Evolutionary conservation across 2,797 vertebrate species (phyloP).

Genomic region (Fratercula arctica): DNA sequence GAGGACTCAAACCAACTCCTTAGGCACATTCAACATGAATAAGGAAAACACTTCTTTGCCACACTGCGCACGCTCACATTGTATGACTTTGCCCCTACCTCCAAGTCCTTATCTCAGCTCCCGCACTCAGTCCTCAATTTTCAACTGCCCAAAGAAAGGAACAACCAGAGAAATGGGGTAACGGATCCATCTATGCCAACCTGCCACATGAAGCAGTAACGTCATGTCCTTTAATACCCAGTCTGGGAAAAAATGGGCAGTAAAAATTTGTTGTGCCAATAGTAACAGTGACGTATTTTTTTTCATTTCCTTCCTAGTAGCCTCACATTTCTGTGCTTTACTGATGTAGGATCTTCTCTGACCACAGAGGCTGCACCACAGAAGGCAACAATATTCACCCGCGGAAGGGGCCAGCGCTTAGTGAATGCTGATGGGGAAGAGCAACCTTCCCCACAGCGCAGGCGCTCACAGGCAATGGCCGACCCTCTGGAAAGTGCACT

Average conservation of each 20-base stretch:
- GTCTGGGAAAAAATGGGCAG: fast-evolving
- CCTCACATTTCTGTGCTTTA: not conserved
- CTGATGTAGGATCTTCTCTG: not conserved
- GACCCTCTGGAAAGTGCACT: not conserved
- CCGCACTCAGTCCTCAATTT: fast-evolving
- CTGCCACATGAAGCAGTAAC: not conserved
- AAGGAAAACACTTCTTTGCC: not conserved
- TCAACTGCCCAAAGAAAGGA: not conserved
- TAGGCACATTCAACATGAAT: not conserved
- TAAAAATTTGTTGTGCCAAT: not conserved
- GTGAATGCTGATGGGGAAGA: not conserved
- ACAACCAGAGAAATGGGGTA: not conserved
- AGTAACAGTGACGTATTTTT: not conserved
- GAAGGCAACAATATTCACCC: not conserved
- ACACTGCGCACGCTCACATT: fast-evolving
- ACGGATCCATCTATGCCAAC: not conserved
- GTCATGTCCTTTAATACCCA: not conserved
- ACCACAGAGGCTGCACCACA: not conserved
- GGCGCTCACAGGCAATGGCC: not conserved
- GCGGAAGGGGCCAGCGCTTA: not conserved
- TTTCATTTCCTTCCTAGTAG: not conserved
- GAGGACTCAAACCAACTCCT: not conserved
- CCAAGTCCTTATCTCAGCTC: not conserved
- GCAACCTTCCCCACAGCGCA: not conserved
- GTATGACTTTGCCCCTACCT: not conserved